Evolutionary conservation across 2,888 invertebrate genomes (phyloP).

Genomic region (Oligia strigilis): DNA sequence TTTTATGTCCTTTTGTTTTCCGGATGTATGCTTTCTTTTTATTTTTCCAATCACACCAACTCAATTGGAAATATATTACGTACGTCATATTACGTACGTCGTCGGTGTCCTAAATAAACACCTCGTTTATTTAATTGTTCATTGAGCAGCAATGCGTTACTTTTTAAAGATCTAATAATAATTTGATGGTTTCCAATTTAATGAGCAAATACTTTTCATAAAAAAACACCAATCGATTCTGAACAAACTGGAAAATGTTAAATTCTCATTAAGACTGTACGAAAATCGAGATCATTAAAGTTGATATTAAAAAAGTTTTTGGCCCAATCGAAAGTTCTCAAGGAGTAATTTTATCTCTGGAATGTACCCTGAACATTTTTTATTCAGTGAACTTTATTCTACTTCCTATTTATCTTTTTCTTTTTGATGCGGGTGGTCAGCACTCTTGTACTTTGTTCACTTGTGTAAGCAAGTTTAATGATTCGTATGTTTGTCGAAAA

Average conservation of each 20-base stretch:
- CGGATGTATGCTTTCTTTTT: not conserved
- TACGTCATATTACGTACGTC: no score
- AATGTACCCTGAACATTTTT: constrained; percentile 65
- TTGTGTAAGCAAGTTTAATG: not conserved
- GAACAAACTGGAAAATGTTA: constrained; percentile 35
- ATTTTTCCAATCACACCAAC: not conserved
- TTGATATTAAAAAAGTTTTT: constrained; percentile 76
- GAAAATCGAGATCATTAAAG: constrained; percentile 69
- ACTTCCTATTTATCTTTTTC: constrained; percentile 42
- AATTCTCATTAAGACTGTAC: constrained; percentile 55
- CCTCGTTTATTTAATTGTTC: not conserved
- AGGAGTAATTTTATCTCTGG: constrained; percentile 68
- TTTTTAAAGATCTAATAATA: not conserved
- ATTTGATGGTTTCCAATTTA: not conserved
- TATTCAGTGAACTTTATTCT: constrained; percentile 60
- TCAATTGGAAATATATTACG: not conserved
- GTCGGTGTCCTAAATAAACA: constrained; percentile 2
- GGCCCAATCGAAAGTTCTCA: constrained; percentile 70
- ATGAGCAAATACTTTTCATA: constrained; percentile 14
- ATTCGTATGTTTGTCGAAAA: not conserved
- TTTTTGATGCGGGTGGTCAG: constrained; percentile 18
- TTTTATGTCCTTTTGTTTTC: not conserved
- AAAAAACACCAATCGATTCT: constrained; percentile 23
- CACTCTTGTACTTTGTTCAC: constrained; percentile 2
- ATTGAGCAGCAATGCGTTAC: not conserved